Evolutionary conservation across 2,797 vertebrate species (phyloP), one percentile per base, ranked within the genome.

Genomic region (Hemitrygon akajei): DNA sequence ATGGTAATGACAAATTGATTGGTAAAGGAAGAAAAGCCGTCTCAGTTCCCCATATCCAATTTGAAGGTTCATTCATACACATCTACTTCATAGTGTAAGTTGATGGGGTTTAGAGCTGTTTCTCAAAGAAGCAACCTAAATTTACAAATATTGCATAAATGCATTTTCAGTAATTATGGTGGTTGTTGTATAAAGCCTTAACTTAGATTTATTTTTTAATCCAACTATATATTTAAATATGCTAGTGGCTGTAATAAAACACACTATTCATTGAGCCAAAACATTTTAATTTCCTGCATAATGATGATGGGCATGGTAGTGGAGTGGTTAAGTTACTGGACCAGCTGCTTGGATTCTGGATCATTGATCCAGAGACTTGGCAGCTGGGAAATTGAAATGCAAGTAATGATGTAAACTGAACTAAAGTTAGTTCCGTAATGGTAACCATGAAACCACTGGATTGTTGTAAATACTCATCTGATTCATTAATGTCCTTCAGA

Each of bases 61-160:
- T 91, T 91, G 63, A 91, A 91, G 87, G 63, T 40, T 91, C 58
- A 91, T n/a, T 91, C 63, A 91, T 91, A 91, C 69, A 47, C 47
- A 47, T 47, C 47, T 47, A 47, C 47, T 91, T 91, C 69, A 91
- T 9, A 91, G 14, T 18, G 87, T 91, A 91, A 91, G 20, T 47
- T 73, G 47, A 47, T 92, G 40, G 73, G 89, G 66, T 63, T 92
- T 22, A 92, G 69, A 56, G 69, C 66, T 71, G 69, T 47, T 40
- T 47, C 89, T 73, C 89, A 92, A 89, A 92, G 89, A 73, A 71
- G 69, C 11, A 27, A 18, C 40, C 37, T 66, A 92, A 92, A 92
- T 92, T 71, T 63, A 87, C 84, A 87, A 63, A 27, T 71, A 92
- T 75, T 92, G 40, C 71, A 92, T 66, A 47, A 40, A 73, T 56